Evolutionary conservation across 2,113 vertebrate species (phyloP).

Genomic region (Callipepla squamata): DNA sequence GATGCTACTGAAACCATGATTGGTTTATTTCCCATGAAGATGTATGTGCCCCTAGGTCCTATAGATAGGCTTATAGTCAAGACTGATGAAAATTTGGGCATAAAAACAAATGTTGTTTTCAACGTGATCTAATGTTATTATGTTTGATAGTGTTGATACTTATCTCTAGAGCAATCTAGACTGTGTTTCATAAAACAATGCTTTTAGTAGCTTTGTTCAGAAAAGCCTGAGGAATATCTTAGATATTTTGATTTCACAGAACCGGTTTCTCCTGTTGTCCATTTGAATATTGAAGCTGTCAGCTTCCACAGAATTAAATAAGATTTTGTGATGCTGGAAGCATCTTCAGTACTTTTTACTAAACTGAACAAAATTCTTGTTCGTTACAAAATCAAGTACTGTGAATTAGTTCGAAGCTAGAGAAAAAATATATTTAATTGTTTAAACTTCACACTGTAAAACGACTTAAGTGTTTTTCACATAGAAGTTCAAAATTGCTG

Average conservation of each 20-base stretch:
- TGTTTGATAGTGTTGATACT: background rate
- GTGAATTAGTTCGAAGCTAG: background rate
- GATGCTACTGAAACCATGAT: background rate
- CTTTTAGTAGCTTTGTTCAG: background rate
- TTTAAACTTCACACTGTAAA: background rate
- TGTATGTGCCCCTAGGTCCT: background rate
- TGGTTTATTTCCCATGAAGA: background rate
- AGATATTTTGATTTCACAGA: background rate
- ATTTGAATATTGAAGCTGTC: conserved; percentile 13
- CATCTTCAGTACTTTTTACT: background rate
- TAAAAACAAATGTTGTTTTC: background rate
- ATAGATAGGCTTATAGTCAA: background rate
- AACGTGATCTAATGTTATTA: background rate
- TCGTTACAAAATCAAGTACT: background rate
- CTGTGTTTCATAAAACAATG: background rate
- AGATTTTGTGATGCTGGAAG: background rate
- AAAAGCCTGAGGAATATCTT: background rate
- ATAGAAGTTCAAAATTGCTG: background rate
- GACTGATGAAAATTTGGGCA: background rate
- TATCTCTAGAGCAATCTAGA: background rate
- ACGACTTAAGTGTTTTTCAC: background rate
- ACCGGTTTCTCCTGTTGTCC: background rate
- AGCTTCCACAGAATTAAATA: background rate
- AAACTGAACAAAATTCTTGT: background rate
- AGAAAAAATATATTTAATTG: background rate